Percentiles rank a stretch among this genome's conserved stretches.
phyloP scores from a whole-genome alignment of 2,888 invertebrate species.

The Enoplolaimus lenunculus region DNA sequence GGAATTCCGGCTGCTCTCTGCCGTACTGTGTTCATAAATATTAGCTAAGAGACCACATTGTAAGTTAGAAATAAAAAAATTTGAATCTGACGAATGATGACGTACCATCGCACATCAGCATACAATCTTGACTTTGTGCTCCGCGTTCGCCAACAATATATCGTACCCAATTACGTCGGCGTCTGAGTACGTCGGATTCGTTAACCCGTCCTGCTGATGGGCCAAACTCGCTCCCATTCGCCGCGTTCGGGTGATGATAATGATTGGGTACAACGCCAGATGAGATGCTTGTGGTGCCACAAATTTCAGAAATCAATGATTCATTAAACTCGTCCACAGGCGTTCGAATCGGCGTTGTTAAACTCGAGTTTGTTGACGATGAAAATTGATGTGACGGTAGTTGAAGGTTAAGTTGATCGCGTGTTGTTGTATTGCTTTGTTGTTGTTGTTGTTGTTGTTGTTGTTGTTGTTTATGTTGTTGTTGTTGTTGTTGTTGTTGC shows the following conservation, averaged over 20 bases:
- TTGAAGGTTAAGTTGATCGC: constrained; percentile 5
- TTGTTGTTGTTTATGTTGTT: too few relatives aligned
- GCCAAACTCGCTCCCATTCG: background rate
- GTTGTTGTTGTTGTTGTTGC: too few relatives aligned
- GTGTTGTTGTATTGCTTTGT: background rate
- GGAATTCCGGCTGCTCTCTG: too few relatives aligned
- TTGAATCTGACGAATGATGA: too few relatives aligned
- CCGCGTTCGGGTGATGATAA: too few relatives aligned
- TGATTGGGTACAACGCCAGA: background rate
- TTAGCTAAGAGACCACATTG: too few relatives aligned
- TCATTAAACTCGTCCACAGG: constrained; percentile 25
- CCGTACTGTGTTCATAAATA: too few relatives aligned
- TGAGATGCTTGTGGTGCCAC: background rate
- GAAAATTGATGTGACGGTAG: background rate
- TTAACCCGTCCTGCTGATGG: background rate
- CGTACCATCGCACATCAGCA: background rate
- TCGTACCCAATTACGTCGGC: constrained; percentile 16
- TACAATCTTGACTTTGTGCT: constrained; percentile 24
- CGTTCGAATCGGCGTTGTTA: constrained; percentile 20
- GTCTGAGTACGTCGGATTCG: constrained; percentile 15
- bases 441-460: too few relatives aligned
- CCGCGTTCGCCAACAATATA: constrained; percentile 21
- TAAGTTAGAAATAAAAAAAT: too few relatives aligned
- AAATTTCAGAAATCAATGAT: constrained; percentile 17
- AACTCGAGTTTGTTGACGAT: constrained; percentile 4